Evolutionary conservation across 1,140 invertebrate species (phyloP).

Genomic region (Sycophaga agraensis): DNA sequence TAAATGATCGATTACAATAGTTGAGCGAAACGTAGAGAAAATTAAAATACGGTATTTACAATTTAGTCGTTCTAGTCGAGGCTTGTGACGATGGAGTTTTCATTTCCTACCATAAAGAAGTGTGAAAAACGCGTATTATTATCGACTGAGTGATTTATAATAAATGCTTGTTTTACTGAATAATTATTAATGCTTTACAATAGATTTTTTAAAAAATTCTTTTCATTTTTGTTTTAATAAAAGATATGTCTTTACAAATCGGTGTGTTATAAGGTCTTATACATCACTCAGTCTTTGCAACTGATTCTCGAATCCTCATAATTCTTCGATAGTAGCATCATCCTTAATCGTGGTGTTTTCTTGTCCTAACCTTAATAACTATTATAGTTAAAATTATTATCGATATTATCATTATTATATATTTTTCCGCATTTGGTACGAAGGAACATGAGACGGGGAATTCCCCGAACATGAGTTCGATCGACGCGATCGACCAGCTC

Average conservation of each 20-base stretch:
- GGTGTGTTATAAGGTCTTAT: not conserved
- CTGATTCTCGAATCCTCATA: not conserved
- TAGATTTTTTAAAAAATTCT: too few species aligned
- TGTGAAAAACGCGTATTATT: constrained; percentile 7
- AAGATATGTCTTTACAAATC: too few species aligned
- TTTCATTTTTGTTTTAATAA: too few species aligned
- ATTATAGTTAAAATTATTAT: constrained; percentile 18
- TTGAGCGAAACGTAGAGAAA: constrained; percentile 5
- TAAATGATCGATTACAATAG: not conserved
- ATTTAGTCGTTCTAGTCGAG: not conserved
- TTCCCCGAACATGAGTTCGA: not conserved
- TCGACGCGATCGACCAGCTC: not conserved
- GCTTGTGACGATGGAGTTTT: not conserved
- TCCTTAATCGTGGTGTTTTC: not conserved
- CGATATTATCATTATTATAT: constrained; percentile 15
- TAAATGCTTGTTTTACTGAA: too few species aligned
- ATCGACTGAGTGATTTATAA: constrained; percentile 13
- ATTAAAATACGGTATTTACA: not conserved
- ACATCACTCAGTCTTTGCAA: constrained; percentile 13
- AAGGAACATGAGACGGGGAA: constrained; percentile 27
- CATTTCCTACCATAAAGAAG: not conserved
- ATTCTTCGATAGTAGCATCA: constrained; percentile 6
- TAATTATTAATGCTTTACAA: too few species aligned
- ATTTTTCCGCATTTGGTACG: constrained; percentile 27
- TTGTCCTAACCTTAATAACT: constrained; percentile 14